Base-by-base conservation (phyloP, 2,113 vertebrate species). In the Gopherus flavomarginatus region DNA sequence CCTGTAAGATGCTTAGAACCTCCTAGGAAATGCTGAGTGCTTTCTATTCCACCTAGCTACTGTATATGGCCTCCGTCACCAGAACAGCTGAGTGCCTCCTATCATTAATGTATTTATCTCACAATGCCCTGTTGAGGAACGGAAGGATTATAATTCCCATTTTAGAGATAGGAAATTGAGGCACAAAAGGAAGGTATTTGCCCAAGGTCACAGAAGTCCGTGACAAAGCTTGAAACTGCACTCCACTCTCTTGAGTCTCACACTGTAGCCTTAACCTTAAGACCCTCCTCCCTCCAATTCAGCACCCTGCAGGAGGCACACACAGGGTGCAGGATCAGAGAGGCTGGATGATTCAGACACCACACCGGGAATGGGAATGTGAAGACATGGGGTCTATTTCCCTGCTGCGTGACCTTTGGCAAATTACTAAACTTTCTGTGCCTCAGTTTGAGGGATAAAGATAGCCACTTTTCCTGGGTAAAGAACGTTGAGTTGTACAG, bases 371-470 rank as follows among this genome's bases (percentile, higher is more conserved):
- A 11, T 44, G 24, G 38, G 11, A 69, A n/a, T 21, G 8, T 65
- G 62, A 14, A 65, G 31, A 44, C 21, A 21, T 42, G 10, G 38
- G 22, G 21, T 75, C 72, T 44, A 44, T 42, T 57, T 75, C 38
- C 38, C 72, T 38, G 21, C 13, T 44, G 22, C 6, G 38, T 42
- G 19, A 42, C 21, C 62, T 65, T 65, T 65, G 62, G 31, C 7
- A 65, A 65, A 65, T 19, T 35, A 19, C 14, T 65, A 35, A 17
- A n/a, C 31, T 65, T 65, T 65, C 29, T 65, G 62, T 65, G 62
- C 62, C 83, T 78, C 44, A 35, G n/a, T 42, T 90, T 84, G 35
- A 49, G 27, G 87, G 83, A 95, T n/a, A 91, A 89, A 77, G 8
- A n/a, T 35, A 65, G 62, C 62, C 59, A n/a, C 31, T 4, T 17